Evolutionary conservation across 2,113 vertebrate genomes (phyloP).

Genomic region (Tor tambroides): DNA sequence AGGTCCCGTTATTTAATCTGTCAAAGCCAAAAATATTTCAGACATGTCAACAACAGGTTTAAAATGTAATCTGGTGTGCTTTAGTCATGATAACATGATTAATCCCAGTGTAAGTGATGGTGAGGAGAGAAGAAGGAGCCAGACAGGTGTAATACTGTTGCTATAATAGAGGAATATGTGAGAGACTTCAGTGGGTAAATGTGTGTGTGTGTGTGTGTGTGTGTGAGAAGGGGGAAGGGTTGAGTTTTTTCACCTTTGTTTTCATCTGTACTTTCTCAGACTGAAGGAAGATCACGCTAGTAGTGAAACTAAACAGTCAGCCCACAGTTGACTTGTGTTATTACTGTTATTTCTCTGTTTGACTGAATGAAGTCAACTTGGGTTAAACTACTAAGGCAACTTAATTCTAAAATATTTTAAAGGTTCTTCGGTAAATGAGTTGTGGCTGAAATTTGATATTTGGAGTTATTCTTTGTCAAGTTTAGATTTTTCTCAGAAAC

Average conservation of each 20-base stretch:
- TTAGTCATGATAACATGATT: not conserved
- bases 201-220: not conserved
- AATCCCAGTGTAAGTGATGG: not conserved
- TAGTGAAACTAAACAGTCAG: conserved; percentile 11
- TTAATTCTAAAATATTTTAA: not conserved
- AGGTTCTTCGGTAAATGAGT: not conserved
- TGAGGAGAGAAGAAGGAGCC: conserved; percentile 5
- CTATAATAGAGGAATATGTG: not conserved
- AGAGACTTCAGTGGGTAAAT: conserved; percentile 1
- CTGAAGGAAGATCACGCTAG: conserved; percentile 6
- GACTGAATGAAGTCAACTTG: not conserved
- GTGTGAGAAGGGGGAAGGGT: not conserved
- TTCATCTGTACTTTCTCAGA: conserved; percentile 10
- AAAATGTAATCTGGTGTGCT: not conserved
- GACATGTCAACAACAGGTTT: not conserved
- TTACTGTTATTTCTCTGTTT: conserved; percentile 5
- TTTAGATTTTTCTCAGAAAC: not conserved
- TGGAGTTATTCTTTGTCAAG: not conserved
- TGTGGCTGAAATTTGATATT: not conserved
- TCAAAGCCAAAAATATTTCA: not conserved
- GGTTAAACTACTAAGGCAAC: not conserved
- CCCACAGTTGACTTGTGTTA: not conserved
- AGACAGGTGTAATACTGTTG: conserved; percentile 23
- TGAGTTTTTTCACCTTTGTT: conserved; percentile 38
- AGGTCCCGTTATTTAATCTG: not conserved